These are phyloP conservation scores for Gastrophysa polygoni DNA, from an alignment of 2,888 invertebrate genomes.

Conservation along the genomic window DNA sequence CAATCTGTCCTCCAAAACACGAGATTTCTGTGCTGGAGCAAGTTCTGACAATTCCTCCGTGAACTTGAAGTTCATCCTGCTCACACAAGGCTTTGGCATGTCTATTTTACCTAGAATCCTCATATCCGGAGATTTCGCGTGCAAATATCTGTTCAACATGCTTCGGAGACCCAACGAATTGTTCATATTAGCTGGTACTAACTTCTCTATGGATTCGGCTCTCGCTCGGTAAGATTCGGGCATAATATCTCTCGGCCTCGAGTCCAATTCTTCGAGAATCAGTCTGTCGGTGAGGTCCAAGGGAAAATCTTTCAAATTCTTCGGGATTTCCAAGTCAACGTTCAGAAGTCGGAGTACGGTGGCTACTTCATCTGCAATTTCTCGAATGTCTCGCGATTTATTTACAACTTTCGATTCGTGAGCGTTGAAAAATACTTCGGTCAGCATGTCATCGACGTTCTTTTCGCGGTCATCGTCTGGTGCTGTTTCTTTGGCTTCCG, in stretches of 20 bases:
- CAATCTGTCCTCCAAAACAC: slow-evolving; percentile 20
- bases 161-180: slow-evolving; percentile 40
- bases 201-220: neutral
- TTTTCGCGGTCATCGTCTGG: neutral
- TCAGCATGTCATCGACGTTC: slow-evolving; percentile 39
- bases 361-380: slow-evolving; percentile 31
- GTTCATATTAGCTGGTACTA: slow-evolving; percentile 42
- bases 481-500: neutral
- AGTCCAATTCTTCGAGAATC: slow-evolving; percentile 35
- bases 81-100: neutral
- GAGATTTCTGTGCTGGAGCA: neutral
- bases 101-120: neutral
- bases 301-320: slow-evolving; percentile 30
- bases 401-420: slow-evolving; percentile 17
- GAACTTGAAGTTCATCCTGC: slow-evolving; percentile 1
- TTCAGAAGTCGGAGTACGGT: slow-evolving; percentile 35
- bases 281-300: slow-evolving; percentile 42
- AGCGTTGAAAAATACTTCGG: slow-evolving; percentile 40
- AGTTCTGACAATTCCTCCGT: neutral
- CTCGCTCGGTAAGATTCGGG: neutral
- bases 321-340: slow-evolving; percentile 40
- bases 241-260: neutral
- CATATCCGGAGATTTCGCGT: slow-evolving; percentile 7
- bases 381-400: slow-evolving; percentile 25
- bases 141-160: slow-evolving; percentile 39